Evolutionary conservation across 2,113 vertebrate genomes (phyloP).

Genomic region (Otocyon megalotis): DNA sequence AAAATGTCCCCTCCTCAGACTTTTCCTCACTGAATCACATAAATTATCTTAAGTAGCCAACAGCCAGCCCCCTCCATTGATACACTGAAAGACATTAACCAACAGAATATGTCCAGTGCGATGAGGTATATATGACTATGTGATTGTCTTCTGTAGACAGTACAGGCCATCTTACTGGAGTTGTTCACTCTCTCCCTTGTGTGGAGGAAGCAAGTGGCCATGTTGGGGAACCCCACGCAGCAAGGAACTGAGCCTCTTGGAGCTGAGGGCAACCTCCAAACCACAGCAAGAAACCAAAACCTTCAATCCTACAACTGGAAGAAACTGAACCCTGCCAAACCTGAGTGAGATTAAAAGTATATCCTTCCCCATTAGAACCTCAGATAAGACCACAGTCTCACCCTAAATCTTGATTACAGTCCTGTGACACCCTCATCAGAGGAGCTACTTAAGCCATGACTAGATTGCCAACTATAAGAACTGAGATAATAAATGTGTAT

Average conservation of each 20-base stretch:
- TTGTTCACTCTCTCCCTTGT: neutral
- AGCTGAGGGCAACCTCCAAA: neutral
- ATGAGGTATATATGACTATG: neutral
- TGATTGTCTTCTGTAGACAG: neutral
- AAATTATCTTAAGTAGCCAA: neutral
- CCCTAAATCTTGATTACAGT: neutral
- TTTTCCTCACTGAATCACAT: neutral
- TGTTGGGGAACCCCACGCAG: neutral
- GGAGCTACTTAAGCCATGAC: neutral
- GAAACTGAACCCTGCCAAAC: neutral
- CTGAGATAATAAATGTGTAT: neutral
- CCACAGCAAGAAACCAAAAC: neutral
- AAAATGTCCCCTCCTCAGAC: neutral
- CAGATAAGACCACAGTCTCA: neutral
- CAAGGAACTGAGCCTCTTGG: neutral
- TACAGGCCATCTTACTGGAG: neutral
- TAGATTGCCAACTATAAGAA: neutral
- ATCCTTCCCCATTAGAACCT: neutral
- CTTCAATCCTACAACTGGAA: neutral
- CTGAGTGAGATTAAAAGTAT: neutral
- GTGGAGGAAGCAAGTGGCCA: neutral
- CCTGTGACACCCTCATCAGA: neutral
- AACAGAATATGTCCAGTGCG: neutral
- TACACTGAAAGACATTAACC: slow-evolving; percentile 1
- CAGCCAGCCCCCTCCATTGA: neutral